Conservation (phyloP, 1,140 invertebrate species). For the Euborellia annulipes region DNA sequence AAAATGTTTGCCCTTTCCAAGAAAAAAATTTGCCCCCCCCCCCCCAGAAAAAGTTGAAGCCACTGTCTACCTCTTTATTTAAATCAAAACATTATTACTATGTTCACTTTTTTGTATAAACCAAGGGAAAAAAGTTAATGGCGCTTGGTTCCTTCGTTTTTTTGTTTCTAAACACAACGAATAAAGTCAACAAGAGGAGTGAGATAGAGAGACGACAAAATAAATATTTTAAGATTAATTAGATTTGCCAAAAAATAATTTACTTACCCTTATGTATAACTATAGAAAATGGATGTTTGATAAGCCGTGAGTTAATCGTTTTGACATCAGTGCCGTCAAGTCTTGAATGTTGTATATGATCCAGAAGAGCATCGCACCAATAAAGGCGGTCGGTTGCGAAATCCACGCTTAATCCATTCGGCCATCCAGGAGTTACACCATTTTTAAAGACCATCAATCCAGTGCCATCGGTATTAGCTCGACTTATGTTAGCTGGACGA, state of each 20-base stretch:
- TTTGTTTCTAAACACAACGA: too few species aligned
- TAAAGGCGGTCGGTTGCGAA: slow-evolving; percentile 73
- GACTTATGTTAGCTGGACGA: slow-evolving; percentile 84
- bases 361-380: slow-evolving; percentile 88
- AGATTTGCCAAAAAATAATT: not conserved
- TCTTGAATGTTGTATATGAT: slow-evolving; percentile 91
- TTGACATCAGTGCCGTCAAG: slow-evolving; percentile 86
- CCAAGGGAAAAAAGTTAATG: too few species aligned
- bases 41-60: too few species aligned
- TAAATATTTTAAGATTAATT: too few species aligned
- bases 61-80: too few species aligned
- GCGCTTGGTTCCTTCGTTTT: too few species aligned
- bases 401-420: slow-evolving; percentile 88
- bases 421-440: slow-evolving; percentile 78
- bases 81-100: too few species aligned
- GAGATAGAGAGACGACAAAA: too few species aligned
- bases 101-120: too few species aligned
- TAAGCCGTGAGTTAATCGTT: slow-evolving; percentile 73
- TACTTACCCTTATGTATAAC: slow-evolving; percentile 60
- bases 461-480: slow-evolving; percentile 75
- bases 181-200: too few species aligned
- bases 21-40: too few species aligned
- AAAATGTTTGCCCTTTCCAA: too few species aligned
- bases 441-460: slow-evolving; percentile 79
- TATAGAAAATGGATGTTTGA: slow-evolving; percentile 92